Evolutionary conservation across 2,113 vertebrate genomes (phyloP).

Genomic region (Tachycineta bicolor): DNA sequence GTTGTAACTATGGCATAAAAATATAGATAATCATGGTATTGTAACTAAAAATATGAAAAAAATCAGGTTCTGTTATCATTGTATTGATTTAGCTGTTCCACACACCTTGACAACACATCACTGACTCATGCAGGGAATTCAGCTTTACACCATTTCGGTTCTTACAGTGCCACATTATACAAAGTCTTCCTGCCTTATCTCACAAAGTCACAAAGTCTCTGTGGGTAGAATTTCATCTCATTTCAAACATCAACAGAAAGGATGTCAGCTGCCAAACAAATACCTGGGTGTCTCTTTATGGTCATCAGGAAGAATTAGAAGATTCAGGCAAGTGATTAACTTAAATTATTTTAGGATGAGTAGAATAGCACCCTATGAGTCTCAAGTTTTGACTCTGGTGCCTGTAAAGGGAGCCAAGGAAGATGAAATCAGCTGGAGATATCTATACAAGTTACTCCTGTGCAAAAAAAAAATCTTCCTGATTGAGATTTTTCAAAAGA

Average conservation of each 20-base stretch:
- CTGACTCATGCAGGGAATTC: background rate
- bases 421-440: background rate
- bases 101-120: background rate
- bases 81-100: background rate
- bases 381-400: background rate
- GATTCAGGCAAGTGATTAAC: background rate
- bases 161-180: background rate
- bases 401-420: background rate
- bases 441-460: background rate
- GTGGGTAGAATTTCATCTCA: background rate
- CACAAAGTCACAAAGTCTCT: background rate
- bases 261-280: background rate
- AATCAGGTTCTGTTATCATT: background rate
- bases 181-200: background rate
- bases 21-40: background rate
- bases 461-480: background rate
- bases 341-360: background rate
- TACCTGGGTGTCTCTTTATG: background rate
- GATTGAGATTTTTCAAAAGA: background rate
- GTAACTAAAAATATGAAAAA: background rate
- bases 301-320: background rate
- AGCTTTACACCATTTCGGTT: background rate
- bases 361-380: background rate
- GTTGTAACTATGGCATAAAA: background rate
- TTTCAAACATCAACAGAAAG: background rate